These are phyloP conservation scores for Dryobota labecula DNA, from an alignment of 2,888 invertebrate species.

Conservation along the genomic window DNA sequence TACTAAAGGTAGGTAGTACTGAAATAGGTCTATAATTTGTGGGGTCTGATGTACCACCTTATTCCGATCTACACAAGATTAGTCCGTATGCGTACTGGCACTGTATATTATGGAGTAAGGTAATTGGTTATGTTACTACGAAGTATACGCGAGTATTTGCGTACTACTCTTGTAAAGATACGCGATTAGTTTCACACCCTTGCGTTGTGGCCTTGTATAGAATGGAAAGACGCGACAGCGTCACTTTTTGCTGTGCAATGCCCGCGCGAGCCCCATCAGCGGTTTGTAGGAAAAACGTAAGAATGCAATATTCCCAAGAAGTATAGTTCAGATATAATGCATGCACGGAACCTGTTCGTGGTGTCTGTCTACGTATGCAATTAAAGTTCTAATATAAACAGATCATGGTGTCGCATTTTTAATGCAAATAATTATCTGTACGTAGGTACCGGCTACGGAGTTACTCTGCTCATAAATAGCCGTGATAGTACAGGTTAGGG, in stretches of 20 bases:
- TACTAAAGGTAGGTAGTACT: too few species aligned
- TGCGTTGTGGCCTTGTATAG: too few species aligned
- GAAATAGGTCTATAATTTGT: too few species aligned
- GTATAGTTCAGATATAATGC: slow-evolving; percentile 6
- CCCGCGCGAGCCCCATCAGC: neutral
- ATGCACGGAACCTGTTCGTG: slow-evolving; percentile 36
- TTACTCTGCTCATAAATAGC: slow-evolving; percentile 21
- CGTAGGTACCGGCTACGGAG: neutral
- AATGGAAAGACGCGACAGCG: too few species aligned
- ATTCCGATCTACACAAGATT: too few species aligned
- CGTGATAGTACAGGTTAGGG: neutral
- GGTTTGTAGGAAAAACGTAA: slow-evolving; percentile 13
- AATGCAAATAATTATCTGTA: slow-evolving; percentile 42
- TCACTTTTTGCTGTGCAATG: neutral
- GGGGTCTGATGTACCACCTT: too few species aligned
- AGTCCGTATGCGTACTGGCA: too few species aligned
- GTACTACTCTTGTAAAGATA: too few species aligned
- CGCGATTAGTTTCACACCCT: too few species aligned
- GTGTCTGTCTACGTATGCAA: slow-evolving; percentile 25
- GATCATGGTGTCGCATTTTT: slow-evolving; percentile 35
- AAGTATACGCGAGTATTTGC: too few species aligned
- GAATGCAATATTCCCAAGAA: slow-evolving; percentile 31
- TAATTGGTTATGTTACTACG: too few species aligned
- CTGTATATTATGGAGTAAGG: too few species aligned
- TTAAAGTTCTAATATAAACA: slow-evolving; percentile 49